These are phyloP conservation scores for Chionodraco myersi DNA, from an alignment of 2,113 vertebrate genomes.

Conservation along the genomic window DNA sequence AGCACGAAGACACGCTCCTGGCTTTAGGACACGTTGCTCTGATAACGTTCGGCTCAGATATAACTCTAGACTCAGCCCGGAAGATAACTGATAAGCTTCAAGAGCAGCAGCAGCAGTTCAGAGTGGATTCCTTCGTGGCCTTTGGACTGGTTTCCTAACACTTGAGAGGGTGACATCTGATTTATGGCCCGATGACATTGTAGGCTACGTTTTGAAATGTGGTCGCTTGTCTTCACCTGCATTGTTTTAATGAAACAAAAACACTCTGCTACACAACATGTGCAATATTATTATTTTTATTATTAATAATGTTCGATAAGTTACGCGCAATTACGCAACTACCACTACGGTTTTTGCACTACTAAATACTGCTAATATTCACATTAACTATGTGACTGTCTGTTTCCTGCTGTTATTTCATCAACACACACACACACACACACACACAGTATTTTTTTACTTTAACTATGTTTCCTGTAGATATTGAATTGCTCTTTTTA, in stretches of 20 bases:
- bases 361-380: no score
- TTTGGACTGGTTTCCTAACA: conserved; percentile 36
- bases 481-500: no score
- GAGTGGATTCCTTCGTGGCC: conserved; percentile 14
- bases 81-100: conserved; percentile 27
- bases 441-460: no score
- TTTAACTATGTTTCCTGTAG: no score
- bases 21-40: conserved; percentile 15
- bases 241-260: background rate
- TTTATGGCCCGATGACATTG: background rate
- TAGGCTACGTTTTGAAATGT: background rate
- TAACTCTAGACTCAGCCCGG: conserved; percentile 16
- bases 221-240: background rate
- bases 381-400: no score
- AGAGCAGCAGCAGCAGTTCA: conserved; percentile 20
- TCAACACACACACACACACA: no score
- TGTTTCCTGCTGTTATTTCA: no score
- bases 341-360: no score
- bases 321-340: no score
- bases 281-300: no score
- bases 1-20: background rate
- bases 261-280: no score
- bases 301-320: no score
- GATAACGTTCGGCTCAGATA: conserved; percentile 38
- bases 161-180: background rate